Base-by-base conservation (phyloP, 2,888 invertebrate species). In the Drosophila engyochracea region DNA sequence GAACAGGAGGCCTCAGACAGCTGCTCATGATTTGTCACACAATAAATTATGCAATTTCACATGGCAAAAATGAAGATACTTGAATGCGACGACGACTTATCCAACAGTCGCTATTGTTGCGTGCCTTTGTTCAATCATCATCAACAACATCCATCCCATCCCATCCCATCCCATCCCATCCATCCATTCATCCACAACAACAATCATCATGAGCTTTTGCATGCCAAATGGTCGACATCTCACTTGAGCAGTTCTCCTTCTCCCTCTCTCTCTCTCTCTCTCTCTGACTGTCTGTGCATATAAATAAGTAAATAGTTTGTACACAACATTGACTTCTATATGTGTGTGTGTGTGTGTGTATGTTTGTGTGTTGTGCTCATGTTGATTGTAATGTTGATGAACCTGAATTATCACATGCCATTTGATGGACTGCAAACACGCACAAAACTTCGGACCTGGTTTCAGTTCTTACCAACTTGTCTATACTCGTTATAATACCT, bases 21-120 rank as follows among this genome's bases (percentile, higher is more conserved):
- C 73, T 81, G 76, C 74, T 75, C 69, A 83, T 79, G 83, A 88
- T 88, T 88, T 90, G 87, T 88, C 90, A 82, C 87, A 90, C 86
- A 76, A 88, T 88, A 90, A 88, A 90, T 90, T 88, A 88, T 88
- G 87, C 87, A 88, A 88, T 88, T 88, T 81, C 83, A 86, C 73
- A 82, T 84, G 84, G 82, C 86, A 74, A 89, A 86, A 85, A 87
- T 77, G 70, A 80, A 89, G 89, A 89, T 63, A 72, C 72, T 75
- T 63, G 63, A 75, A 80, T 70, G 47, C 51, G 54, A 47, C 47
- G 16, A 47, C 47, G 25, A 57, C 60, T 61, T 37, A 6, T 58
- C 44, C 52, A 53, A 44, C 64, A 57, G 74, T 81, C 74, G 51
- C 74, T 79, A 81, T 74, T 77, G 72, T 82, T 82, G 87, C 87